Evolutionary conservation across 2,113 vertebrate genomes (phyloP).

Genomic region (Sylvia atricapilla): DNA sequence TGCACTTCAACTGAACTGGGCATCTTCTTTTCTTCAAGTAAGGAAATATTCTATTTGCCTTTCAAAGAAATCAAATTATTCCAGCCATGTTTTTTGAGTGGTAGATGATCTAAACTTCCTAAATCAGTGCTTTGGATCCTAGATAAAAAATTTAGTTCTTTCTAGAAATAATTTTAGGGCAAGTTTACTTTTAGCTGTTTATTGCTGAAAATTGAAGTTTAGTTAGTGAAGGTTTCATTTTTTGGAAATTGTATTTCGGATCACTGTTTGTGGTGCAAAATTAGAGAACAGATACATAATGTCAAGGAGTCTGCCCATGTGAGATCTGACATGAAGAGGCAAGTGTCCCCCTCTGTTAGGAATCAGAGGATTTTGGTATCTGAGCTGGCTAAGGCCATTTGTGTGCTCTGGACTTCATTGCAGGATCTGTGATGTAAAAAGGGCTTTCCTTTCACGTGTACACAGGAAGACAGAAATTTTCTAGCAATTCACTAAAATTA

Average conservation of each 20-base stretch:
- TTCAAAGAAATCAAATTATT: neutral
- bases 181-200: neutral
- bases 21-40: neutral
- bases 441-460: neutral
- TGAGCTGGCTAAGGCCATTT: neutral
- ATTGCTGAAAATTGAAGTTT: neutral
- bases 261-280: neutral
- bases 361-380: neutral
- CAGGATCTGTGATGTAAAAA: neutral
- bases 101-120: neutral
- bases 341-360: neutral
- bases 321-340: neutral
- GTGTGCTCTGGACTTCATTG: neutral
- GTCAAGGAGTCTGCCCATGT: neutral
- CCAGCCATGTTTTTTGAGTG: neutral
- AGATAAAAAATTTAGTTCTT: neutral
- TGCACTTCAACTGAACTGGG: neutral
- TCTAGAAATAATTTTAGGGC: neutral
- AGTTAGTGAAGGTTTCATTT: accelerated
- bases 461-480: neutral
- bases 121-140: neutral
- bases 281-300: neutral
- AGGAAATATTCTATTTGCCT: neutral
- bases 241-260: neutral
- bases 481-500: neutral